A percentile compares a stretch with the other conserved stretches of the same genome.
Conservation (phyloP, 2,797 vertebrate species). For the Sarcophilus harrisii region DNA sequence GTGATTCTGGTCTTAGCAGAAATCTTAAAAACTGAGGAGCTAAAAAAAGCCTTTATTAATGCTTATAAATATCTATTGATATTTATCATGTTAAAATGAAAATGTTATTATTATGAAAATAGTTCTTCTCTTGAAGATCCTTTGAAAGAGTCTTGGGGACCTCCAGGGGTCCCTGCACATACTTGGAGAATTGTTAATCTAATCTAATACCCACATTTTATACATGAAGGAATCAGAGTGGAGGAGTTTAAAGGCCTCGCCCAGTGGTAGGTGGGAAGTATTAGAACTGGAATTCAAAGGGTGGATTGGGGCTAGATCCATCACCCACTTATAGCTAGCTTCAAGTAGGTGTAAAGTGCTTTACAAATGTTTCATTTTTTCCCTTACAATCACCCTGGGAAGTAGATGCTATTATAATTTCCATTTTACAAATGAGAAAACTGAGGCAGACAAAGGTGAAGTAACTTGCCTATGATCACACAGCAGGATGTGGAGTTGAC, state of each 20-base stretch:
- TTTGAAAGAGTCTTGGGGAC: background rate
- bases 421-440: background rate
- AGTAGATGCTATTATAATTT: background rate
- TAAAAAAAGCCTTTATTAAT: background rate
- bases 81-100: background rate
- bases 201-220: background rate
- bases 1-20: background rate
- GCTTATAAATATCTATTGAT: background rate
- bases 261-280: background rate
- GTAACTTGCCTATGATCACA: background rate
- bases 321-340: background rate
- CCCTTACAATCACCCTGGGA: background rate
- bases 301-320: background rate
- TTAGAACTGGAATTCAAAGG: background rate
- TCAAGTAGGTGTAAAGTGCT: background rate
- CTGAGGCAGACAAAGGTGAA: background rate
- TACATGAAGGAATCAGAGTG: background rate
- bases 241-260: background rate
- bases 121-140: background rate
- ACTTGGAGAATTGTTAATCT: background rate
- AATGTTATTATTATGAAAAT: background rate
- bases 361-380: background rate
- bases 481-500: background rate
- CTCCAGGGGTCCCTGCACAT: background rate
- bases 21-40: background rate